Evolutionary conservation across 1,140 invertebrate genomes (phyloP), one percentile per base, ranked within the genome.

Genomic region (Panonychus citri): DNA sequence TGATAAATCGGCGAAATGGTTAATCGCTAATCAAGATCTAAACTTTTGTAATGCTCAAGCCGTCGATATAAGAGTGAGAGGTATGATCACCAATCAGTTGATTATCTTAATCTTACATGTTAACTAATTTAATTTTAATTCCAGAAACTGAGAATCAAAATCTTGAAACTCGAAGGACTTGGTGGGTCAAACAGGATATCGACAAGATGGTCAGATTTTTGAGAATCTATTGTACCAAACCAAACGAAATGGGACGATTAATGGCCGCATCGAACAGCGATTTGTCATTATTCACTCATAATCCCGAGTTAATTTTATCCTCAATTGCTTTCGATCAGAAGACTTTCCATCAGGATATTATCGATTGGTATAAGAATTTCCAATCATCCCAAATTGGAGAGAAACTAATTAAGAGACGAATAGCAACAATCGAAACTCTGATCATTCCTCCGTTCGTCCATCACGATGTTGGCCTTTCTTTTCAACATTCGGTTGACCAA

Each of bases 61-160:
- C 76, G 80, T 39, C 74, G 77, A 60, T 91, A 86, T 67, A 79
- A 82, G 50, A 90, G 86, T 65, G 84, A 85, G n/a, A 55, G 48
- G 57, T 55, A 55, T 43, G 25, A 25, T 3, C 12, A 53, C n/a
- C n/a, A n/a, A n/a, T n/a, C n/a, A 34, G 30, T 48, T 15, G 39
- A 55, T 46, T 46, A n/a, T n/a, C 3, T 7, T 21, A 24, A n/a
- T 46, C 19, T 24, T 46, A n/a, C 43, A 46, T 46, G n/a, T 13
- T 46, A 10, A 3, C 10, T 46, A 24, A 46, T n/a, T n/a, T n/a
- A n/a, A n/a, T n/a, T n/a, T n/a, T n/a, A 21, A 1, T n/a, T 13
- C 5, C n/a, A 46, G 43, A 24, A 10, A n/a, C n/a, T 46, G 43
- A 46, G 0, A 46, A 19, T 2, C n/a, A 13, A 2, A n/a, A 40